Percentiles rank a stretch among this genome's conserved stretches.
Evolutionary conservation across 2,888 invertebrate genomes (phyloP).

Genomic region (Pantelozetes paolii): DNA sequence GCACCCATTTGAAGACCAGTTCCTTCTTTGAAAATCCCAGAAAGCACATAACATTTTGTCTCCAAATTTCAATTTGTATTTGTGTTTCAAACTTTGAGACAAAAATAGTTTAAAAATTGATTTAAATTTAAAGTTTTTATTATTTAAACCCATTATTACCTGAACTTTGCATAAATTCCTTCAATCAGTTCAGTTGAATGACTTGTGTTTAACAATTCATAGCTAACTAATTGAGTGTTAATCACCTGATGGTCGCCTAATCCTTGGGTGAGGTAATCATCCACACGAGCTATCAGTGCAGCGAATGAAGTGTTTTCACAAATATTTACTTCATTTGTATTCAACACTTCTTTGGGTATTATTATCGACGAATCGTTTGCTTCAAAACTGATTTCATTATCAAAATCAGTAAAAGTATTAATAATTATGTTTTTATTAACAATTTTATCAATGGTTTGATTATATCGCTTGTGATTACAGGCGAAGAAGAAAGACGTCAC

Average conservation of each 20-base stretch:
- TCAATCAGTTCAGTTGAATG: neutral
- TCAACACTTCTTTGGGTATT: neutral
- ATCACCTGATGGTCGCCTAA: neutral
- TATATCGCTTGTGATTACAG: neutral
- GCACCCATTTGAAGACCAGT: slow-evolving; percentile 48
- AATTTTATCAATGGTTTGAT: neutral
- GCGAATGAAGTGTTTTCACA: neutral
- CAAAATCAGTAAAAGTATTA: neutral
- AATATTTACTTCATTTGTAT: neutral
- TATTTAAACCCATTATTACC: no score
- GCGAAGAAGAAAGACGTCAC: neutral
- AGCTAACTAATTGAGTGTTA: neutral
- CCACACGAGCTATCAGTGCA: slow-evolving; percentile 6
- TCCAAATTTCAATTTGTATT: neutral
- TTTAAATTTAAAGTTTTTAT: no score
- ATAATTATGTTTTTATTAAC: neutral
- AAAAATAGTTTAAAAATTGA: no score
- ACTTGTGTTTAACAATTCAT: neutral
- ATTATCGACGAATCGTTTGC: neutral
- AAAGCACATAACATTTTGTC: slow-evolving; percentile 30
- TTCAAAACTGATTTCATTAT: neutral
- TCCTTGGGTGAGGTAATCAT: neutral
- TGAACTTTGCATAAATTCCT: neutral
- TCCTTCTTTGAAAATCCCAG: slow-evolving; percentile 26
- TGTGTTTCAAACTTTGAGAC: slow-evolving; percentile 12